These are phyloP conservation scores for Cephus pulcher DNA, from an alignment of 2,888 invertebrate genomes.

Conservation along the genomic window DNA sequence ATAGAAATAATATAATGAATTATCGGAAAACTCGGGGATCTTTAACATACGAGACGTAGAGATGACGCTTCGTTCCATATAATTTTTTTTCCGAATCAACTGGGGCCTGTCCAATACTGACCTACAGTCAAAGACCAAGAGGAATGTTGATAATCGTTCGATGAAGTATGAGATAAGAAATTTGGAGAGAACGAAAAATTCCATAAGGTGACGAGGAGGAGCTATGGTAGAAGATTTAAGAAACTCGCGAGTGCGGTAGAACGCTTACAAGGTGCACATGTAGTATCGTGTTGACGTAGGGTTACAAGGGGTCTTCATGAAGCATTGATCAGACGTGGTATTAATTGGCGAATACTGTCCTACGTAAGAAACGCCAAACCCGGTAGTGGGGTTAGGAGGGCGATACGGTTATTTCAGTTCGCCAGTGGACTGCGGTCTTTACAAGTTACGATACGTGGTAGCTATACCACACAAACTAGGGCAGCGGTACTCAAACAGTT, in stretches of 20 bases:
- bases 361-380: background rate
- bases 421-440: conserved; percentile 32
- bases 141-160: background rate
- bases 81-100: background rate
- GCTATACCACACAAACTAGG: conserved; percentile 36
- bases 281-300: background rate
- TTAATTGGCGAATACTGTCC: conserved; percentile 2
- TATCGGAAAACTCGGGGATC: background rate
- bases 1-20: background rate
- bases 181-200: background rate
- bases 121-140: background rate
- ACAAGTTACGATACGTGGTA: conserved; percentile 25
- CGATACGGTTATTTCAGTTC: conserved; percentile 43
- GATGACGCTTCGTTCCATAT: background rate
- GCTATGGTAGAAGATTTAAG: no score
- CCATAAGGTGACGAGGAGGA: background rate
- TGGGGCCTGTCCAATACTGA: background rate
- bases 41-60: background rate
- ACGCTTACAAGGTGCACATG: background rate
- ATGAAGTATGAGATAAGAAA: background rate
- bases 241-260: background rate
- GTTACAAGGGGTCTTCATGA: background rate
- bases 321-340: background rate
- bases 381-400: conserved; percentile 39
- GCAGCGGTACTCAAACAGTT: conserved; percentile 14